A percentile compares a stretch with the other conserved stretches of the same genome.
Conservation (phyloP, 1,140 invertebrate species). For the Phortica variegata region DNA sequence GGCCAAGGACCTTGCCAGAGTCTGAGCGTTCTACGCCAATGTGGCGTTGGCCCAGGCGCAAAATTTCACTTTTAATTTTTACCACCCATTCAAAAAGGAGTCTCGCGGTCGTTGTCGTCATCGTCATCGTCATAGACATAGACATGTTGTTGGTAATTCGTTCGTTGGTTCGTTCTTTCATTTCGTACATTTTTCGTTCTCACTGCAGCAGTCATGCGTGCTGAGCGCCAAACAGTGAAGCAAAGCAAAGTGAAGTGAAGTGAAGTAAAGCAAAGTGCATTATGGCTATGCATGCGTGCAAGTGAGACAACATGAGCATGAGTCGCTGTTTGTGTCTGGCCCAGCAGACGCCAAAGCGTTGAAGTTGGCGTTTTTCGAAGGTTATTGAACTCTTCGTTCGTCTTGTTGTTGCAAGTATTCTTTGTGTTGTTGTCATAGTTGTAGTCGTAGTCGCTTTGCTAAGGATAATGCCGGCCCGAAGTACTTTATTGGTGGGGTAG, state of each 20-base stretch:
- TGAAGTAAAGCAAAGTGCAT: too few species aligned
- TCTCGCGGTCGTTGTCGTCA: constrained; percentile 3
- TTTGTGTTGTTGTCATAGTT: too few species aligned
- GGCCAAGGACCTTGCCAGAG: constrained; percentile 43
- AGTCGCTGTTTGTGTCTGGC: constrained; percentile 27
- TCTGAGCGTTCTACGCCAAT: constrained; percentile 20
- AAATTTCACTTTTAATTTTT: constrained; percentile 57
- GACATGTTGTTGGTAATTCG: constrained; percentile 12
- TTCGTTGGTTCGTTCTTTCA: too few species aligned
- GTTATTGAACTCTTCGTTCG: constrained; percentile 31
- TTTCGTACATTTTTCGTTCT: too few species aligned
- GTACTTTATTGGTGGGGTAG: too few species aligned
- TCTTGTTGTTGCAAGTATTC: constrained; percentile 22
- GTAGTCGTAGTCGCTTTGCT: too few species aligned
- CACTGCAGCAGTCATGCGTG: too few species aligned
- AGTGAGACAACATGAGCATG: not conserved
- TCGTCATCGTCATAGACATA: too few species aligned
- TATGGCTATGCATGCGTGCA: not conserved
- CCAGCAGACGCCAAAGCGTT: constrained; percentile 10
- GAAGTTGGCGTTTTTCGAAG: constrained; percentile 15
- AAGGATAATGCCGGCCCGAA: too few species aligned
- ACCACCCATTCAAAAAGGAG: constrained; percentile 33
- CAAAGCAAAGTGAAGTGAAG: constrained; percentile 8
- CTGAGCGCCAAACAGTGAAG: constrained; percentile 24
- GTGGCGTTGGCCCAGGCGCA: constrained; percentile 32